phyloP scores from a whole-genome alignment of 1,140 invertebrate genomes.

The Drosophila mojavensis region DNA sequence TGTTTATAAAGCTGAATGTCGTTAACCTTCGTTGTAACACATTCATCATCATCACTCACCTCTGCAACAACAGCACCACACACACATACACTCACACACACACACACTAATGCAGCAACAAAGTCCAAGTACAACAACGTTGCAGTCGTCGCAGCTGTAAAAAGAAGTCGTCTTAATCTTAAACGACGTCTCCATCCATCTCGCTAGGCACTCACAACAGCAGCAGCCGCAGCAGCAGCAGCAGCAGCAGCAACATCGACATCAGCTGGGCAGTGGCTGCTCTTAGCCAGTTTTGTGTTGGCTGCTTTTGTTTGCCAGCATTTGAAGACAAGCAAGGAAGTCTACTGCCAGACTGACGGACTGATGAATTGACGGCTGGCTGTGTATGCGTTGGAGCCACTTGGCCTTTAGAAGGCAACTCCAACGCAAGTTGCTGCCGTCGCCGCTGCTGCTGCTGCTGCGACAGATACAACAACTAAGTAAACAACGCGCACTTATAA shows the following conservation, averaged over 20 bases:
- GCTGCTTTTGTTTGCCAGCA: slow-evolving; percentile 58
- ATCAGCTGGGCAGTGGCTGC: slow-evolving; percentile 61
- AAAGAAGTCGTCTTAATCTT: slow-evolving; percentile 83
- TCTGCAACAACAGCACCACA: slow-evolving; percentile 36
- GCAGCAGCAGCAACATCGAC: slow-evolving; percentile 16
- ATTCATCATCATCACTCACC: slow-evolving; percentile 83
- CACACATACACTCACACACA: too few species aligned
- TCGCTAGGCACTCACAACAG: slow-evolving; percentile 46
- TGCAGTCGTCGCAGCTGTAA: slow-evolving; percentile 62
- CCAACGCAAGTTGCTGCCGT: slow-evolving; percentile 34
- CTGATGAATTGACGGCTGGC: slow-evolving; percentile 44
- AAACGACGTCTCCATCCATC: slow-evolving; percentile 82
- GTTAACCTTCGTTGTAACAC: slow-evolving; percentile 83
- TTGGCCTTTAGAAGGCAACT: slow-evolving; percentile 59
- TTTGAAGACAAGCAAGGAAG: slow-evolving; percentile 75
- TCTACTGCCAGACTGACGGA: slow-evolving; percentile 57
- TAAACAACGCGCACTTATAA: slow-evolving; percentile 60
- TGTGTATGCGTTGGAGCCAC: slow-evolving; percentile 28
- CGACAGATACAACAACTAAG: slow-evolving; percentile 59
- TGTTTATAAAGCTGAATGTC: slow-evolving; percentile 82
- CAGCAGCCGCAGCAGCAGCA: slow-evolving; percentile 32
- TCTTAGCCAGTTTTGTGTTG: slow-evolving; percentile 65
- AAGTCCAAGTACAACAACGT: slow-evolving; percentile 49
- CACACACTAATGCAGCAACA: slow-evolving; percentile 28
- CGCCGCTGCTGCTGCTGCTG: slow-evolving; percentile 22